Conservation (phyloP, 2,797 vertebrate species). For the Onychomys torridus region DNA sequence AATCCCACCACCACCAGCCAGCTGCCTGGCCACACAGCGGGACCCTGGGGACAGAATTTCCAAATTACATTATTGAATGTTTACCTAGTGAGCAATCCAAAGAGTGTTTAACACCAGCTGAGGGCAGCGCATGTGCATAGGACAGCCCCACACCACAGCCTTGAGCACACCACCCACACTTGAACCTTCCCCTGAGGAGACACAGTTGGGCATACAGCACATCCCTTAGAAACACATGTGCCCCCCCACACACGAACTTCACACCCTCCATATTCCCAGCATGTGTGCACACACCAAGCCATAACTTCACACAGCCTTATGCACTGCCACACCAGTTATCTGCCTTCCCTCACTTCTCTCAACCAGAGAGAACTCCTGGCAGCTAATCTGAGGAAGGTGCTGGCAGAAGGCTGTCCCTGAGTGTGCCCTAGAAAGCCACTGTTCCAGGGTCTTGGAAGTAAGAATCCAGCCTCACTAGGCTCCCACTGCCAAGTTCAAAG, state of each 20-base stretch:
- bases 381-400: neutral
- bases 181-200: neutral
- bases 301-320: fast-evolving
- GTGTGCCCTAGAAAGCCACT: neutral
- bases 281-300: fast-evolving
- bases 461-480: neutral
- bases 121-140: neutral
- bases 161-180: conserved; percentile 22
- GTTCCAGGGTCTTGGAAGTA: neutral
- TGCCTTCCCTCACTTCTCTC: neutral
- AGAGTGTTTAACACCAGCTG: conserved; percentile 86
- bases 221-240: neutral
- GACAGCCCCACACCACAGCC: conserved; percentile 70
- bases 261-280: neutral
- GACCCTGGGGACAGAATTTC: conserved; percentile 86
- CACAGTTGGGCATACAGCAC: neutral
- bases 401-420: neutral
- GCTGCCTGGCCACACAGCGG: conserved; percentile 84
- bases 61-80: conserved; percentile 90
- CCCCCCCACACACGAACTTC: too few species aligned
- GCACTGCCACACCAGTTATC: fast-evolving
- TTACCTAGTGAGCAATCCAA: conserved; percentile 89
- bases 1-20: conserved; percentile 86
- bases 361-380: neutral
- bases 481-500: neutral